Percentiles rank a stretch among this genome's conserved stretches.
phyloP scores from a whole-genome alignment of 2,113 vertebrate species.

The Cyanoderma ruficeps region DNA sequence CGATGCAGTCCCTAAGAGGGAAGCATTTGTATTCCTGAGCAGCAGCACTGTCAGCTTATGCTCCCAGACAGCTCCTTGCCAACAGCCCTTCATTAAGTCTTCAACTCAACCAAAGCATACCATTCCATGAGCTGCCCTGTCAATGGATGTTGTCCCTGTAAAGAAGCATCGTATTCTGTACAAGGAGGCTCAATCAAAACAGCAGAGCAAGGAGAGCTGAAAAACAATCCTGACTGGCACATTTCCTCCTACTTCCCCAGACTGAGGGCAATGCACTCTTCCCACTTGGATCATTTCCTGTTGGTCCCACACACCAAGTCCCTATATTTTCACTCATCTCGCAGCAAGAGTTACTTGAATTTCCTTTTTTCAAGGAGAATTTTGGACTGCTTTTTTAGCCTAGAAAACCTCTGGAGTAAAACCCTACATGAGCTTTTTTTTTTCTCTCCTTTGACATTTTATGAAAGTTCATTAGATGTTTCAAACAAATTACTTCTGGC shows the following conservation, averaged over 20 bases:
- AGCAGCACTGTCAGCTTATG: not conserved
- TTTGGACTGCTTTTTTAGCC: not conserved
- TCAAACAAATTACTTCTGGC: not conserved
- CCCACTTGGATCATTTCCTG: not conserved
- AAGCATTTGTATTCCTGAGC: not conserved
- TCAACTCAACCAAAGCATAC: not conserved
- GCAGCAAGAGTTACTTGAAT: not conserved
- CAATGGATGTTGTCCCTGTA: not conserved
- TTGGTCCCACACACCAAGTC: not conserved
- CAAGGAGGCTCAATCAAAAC: not conserved
- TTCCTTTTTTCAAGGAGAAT: not conserved
- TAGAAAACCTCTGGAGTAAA: not conserved
- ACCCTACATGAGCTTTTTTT: not conserved
- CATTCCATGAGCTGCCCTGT: not conserved
- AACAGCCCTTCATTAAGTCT: slow-evolving; percentile 10
- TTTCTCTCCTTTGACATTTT: not conserved
- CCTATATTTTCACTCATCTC: not conserved
- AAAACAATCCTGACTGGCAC: not conserved
- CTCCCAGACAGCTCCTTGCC: slow-evolving; percentile 23
- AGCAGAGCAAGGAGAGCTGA: not conserved
- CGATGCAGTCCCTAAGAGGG: not conserved
- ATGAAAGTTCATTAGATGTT: not conserved
- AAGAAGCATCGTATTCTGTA: not conserved
- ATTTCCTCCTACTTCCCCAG: not conserved
- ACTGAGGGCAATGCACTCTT: not conserved